Evolutionary conservation across 2,888 invertebrate species (phyloP), one percentile per base, ranked within the genome.

Genomic region (Eupithecia subfuscata): DNA sequence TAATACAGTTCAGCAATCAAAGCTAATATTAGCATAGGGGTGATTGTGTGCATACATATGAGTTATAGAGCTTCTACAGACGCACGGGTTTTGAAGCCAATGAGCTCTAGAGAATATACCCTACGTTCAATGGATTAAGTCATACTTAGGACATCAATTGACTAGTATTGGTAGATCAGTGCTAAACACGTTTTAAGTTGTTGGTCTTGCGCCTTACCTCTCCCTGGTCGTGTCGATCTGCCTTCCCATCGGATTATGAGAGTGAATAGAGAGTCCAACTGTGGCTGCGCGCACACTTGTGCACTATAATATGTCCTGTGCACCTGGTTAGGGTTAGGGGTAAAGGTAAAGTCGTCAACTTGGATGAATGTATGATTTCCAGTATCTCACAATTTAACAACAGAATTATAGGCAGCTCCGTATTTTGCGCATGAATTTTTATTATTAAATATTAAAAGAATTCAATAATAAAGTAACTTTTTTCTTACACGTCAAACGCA

Each of bases 1-100:
- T 56, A 56, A 56, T 56, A 22, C 56, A 56, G 56, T 56, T 56
- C 56, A 56, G 22, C 56, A 56, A 56, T 56, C 56, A 56, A 56
- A 5, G 22, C 56, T 12, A 22, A 56, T 56, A 56, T 56, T 56
- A 56, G 22, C 56, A 56, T 56, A 56, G 18, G 12, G 56, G 7
- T 56, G n/a, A 22, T n/a, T 52, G 52, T 56, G 11, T 52, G 22
- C 22, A 52, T 52, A 52, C 22, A 56, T 52, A n/a, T 56, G 11
- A 56, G 52, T 56, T 11, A 22, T 11, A 6, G 18, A 56, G 52
- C 9, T 22, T 22, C 22, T 3, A n/a, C 52, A 22, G 22, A n/a
- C 0, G 3, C 11, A 56, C 9, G 11, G 22, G 52, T 3, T 52
- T 11, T 4, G 11, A 16, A 45, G 45, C n/a, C n/a, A 9, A 9